Percentiles rank a stretch among this genome's conserved stretches.
These are phyloP conservation scores for Dexiosoma caninum DNA, from an alignment of 2,888 invertebrate genomes.

Conservation along the genomic window DNA sequence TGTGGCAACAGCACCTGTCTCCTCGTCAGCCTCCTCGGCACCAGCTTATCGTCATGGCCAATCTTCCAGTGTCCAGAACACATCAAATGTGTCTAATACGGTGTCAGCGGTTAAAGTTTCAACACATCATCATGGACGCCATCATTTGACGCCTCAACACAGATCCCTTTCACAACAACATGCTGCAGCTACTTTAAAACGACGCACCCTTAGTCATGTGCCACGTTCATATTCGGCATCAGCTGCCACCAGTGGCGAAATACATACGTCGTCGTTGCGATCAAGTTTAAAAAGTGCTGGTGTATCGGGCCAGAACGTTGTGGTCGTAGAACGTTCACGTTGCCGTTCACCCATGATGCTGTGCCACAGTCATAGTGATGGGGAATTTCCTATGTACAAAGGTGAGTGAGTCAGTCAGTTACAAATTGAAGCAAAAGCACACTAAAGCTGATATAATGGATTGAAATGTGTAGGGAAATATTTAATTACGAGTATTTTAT, in stretches of 20 bases:
- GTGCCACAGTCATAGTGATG: slow-evolving; percentile 91
- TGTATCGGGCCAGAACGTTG: slow-evolving; percentile 39
- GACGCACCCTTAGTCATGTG: slow-evolving; percentile 73
- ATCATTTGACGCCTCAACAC: slow-evolving; percentile 65
- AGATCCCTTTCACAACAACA: slow-evolving; percentile 64
- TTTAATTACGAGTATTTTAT: too few species aligned
- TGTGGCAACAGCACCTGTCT: slow-evolving; percentile 12
- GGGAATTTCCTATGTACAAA: slow-evolving; percentile 90
- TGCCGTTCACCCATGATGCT: slow-evolving; percentile 88
- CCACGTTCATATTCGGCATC: slow-evolving; percentile 74
- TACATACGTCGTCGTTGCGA: slow-evolving; percentile 33
- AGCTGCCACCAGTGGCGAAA: slow-evolving; percentile 61
- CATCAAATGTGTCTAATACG: slow-evolving; percentile 54
- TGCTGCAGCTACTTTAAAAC: slow-evolving; percentile 71
- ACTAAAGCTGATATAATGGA: too few species aligned
- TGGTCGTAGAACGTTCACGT: slow-evolving; percentile 79
- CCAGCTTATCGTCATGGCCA: slow-evolving; percentile 70
- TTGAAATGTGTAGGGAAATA: too few species aligned
- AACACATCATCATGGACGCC: slow-evolving; percentile 62
- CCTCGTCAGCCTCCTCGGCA: slow-evolving; percentile 60
- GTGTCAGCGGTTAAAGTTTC: slow-evolving; percentile 45
- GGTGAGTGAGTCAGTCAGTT: too few species aligned
- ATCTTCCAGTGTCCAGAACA: slow-evolving; percentile 58
- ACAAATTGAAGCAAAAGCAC: too few species aligned
- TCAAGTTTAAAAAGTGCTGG: slow-evolving; percentile 20